Base-by-base conservation (phyloP, 2,797 vertebrate species). In the Crypturellus tataupa region DNA sequence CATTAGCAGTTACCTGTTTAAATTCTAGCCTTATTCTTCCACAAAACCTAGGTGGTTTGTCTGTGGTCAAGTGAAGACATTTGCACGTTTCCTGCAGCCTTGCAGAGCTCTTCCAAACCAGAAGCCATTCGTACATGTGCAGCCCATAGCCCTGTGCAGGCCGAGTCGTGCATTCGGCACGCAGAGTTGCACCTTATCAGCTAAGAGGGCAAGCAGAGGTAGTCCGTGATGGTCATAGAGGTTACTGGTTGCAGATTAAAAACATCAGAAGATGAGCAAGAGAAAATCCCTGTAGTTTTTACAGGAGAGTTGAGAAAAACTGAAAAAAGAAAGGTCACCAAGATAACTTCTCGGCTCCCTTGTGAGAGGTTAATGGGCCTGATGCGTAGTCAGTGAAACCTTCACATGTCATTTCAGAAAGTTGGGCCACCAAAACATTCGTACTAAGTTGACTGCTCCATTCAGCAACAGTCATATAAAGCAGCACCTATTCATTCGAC, bases 341-440 rank as follows among this genome's bases (percentile, higher is more conserved):
- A 59, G 56, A 37, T 72, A 23, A 60, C 20, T 60, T 46, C 49
- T 18, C 17, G 37, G 21, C 37, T 55, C 7, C 56, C 31, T 49
- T 19, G 8, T 16, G 39, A 20, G 39, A 17, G 89, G 37, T 92
- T 85, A 94, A 90, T 42, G 69, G 56, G 31, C 87, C 83, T 94
- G 83, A 95, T 75, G 59, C 27, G 39, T 69, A 91, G 96, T 65
- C 88, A 42, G 4, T 4, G 23, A 46, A 85, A 87, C 42, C 70
- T 75, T 94, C 89, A 80, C 37, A 44, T 53, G 12, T n/a, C 24
- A 4, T 87, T 94, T 90, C 94, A 72, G 76, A 80, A 87, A 77
- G 62, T 11, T 12, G 93, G 87, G 90, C 73, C n/a, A 40, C 62
- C 68, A 37, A 15, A 80, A 97, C 97, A 91, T 90, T 97, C 94